Conservation (phyloP, 2,797 vertebrate species). For the Psittacula derbiana region DNA sequence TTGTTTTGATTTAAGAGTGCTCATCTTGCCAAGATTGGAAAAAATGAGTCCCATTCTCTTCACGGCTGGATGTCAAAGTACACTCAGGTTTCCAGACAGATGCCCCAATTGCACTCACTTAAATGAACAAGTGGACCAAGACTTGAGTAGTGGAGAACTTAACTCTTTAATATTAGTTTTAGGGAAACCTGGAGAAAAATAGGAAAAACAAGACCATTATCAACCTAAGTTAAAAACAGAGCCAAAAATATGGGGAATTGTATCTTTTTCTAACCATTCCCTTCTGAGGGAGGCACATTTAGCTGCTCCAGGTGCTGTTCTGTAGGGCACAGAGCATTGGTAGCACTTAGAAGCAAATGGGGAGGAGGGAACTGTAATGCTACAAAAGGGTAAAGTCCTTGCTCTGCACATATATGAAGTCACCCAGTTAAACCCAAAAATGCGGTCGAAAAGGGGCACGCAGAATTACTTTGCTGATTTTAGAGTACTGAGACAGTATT, state of each 20-base stretch:
- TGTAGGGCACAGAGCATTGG: neutral
- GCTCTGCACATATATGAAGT: neutral
- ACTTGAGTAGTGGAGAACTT: neutral
- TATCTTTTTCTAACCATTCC: neutral
- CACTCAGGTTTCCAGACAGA: constrained; percentile 31
- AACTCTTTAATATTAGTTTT: neutral
- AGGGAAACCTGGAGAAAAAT: neutral
- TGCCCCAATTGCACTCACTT: neutral
- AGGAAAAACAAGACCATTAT: neutral
- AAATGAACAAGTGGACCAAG: neutral
- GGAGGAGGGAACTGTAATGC: neutral
- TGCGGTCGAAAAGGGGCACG: neutral
- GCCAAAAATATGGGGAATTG: neutral
- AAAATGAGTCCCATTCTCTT: constrained; percentile 45
- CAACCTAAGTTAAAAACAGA: neutral
- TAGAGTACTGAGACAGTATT: neutral
- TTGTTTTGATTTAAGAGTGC: constrained; percentile 55
- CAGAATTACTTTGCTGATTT: neutral
- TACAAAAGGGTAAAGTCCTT: neutral
- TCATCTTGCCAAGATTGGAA: constrained; percentile 52
- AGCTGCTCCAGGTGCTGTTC: neutral
- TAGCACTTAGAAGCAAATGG: neutral
- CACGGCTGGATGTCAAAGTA: constrained; percentile 28
- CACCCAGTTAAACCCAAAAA: neutral
- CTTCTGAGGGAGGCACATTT: neutral